Base-by-base conservation (phyloP, 2,888 invertebrate genomes). In the Yponomeuta sedellus region DNA sequence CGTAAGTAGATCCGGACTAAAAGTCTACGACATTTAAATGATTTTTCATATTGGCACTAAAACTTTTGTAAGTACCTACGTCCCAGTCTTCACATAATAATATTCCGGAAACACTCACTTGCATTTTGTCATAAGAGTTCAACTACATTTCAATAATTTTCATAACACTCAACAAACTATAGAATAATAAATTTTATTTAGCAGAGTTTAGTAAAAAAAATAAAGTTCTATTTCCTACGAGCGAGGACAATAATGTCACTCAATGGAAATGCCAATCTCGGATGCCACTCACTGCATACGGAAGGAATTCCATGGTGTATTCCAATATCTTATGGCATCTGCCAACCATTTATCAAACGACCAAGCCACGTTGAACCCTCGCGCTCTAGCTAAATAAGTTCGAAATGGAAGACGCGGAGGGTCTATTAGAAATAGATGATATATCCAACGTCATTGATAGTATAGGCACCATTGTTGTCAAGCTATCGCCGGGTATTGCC, bases 291-390 rank as follows among this genome's bases (percentile, higher is more conserved):
- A 75, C 74, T 75, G 73, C 73, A 69, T 40, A 25, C 61, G 61
- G 66, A 75, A 52, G 44, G 44, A 78, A 79, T 81, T 71, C 77
- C 72, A 71, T 67, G 69, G 73, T 74, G 77, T 79, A 76, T 77
- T 80, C 73, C 79, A 82, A 82, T 83, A 81, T 74, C 70, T 68
- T 68, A 71, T 73, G 75, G 77, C 73, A 74, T 77, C 74, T 74
- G 72, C 74, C 72, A 71, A 75, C 75, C 72, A 75, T 79, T 78
- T 78, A 78, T 74, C 73, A 74, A 67, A 68, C 66, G 44, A 68
- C 82, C 79, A 79, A 67, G 28, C 16, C 64, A 20, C 10, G 20
- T 19, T 65, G 69, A 71, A 28, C 20, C 66, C 66, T 71, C 67
- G 67, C 6, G 66, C 8, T 58, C 64, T 68, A 66, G 64, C 66